Base-by-base conservation (phyloP, 2,888 invertebrate genomes). In the Xanthostigma xanthostigma region DNA sequence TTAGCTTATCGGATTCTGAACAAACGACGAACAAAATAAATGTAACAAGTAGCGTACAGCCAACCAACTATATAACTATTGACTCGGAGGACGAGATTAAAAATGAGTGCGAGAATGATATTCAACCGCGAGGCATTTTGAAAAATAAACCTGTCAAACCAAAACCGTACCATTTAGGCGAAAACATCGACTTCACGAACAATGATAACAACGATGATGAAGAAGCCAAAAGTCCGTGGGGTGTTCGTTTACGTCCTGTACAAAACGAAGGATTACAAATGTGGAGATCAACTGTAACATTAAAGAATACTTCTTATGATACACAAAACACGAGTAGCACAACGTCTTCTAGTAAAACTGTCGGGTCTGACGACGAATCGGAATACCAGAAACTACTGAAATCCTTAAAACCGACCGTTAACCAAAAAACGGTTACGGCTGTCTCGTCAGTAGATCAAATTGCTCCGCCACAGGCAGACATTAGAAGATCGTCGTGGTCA, bases 81-180 rank as follows among this genome's bases (percentile, higher is more conserved):
- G 62, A 60, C 49, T 56, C 58, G 4, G 53, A 47, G 17, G 45
- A 48, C 9, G 53, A 52, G 33, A 42, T 41, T 12, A 48, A 53
- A 17, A 54, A 56, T 36, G 38, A 49, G 5, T 38, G 36, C 8
- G 51, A 52, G 33, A 53, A 68, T 56, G 67, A 74, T 60, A 64
- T 67, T 55, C 65, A 74, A 61, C 76, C 81, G 60, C 77, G 79
- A 57, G 79, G 83, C 58, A 83, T 83, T 65, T 69, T 83, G 59
- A 84, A 83, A 66, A 83, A 83, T 59, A 83, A 81, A 66, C 80
- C 81, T 44, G 70, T 78, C 40, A 82, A 82, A 62, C 83, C 83
- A 59, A 81, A 76, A 64, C 82, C 83, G 56, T 84, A 83, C 68
- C 78, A 81, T 61, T 69, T 84, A 58, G 83, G 82, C 46, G 81